phyloP scores from a whole-genome alignment of 2,113 vertebrate genomes.

The Cathartes aura region DNA sequence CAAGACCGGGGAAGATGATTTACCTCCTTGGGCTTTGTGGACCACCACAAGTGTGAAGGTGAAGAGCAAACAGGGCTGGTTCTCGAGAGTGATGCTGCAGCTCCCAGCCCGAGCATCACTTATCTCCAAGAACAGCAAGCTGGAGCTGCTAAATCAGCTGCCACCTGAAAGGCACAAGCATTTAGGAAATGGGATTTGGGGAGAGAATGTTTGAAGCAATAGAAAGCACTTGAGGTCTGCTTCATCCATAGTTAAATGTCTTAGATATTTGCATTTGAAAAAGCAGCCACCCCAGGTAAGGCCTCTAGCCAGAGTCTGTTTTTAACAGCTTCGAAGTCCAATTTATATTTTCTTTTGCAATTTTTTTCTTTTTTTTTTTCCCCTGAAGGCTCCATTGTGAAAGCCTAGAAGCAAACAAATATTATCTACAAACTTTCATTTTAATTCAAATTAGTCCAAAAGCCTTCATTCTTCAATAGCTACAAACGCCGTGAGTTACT shows the following conservation, averaged over 20 bases:
- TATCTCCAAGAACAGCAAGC: not conserved
- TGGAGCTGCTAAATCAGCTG: not conserved
- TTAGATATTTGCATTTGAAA: conserved; percentile 22
- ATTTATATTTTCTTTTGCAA: not conserved
- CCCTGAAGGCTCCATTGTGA: not conserved
- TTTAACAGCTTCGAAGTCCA: not conserved
- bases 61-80: not conserved
- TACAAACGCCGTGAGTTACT: not conserved
- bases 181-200: not conserved
- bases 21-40: not conserved
- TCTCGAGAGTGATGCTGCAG: not conserved
- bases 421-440: not conserved
- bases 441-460: conserved; percentile 35
- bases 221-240: not conserved
- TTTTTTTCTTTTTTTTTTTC: not conserved
- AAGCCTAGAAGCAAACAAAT: not conserved
- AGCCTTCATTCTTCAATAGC: not conserved
- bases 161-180: not conserved
- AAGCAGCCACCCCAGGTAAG: not conserved
- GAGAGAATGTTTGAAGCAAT: not conserved
- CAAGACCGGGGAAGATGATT: fast-evolving
- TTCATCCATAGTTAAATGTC: not conserved
- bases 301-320: not conserved
- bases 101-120: not conserved
- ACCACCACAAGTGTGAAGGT: not conserved